Base-by-base conservation (phyloP, 2,888 invertebrate genomes). In the Eupeodes latifasciatus region DNA sequence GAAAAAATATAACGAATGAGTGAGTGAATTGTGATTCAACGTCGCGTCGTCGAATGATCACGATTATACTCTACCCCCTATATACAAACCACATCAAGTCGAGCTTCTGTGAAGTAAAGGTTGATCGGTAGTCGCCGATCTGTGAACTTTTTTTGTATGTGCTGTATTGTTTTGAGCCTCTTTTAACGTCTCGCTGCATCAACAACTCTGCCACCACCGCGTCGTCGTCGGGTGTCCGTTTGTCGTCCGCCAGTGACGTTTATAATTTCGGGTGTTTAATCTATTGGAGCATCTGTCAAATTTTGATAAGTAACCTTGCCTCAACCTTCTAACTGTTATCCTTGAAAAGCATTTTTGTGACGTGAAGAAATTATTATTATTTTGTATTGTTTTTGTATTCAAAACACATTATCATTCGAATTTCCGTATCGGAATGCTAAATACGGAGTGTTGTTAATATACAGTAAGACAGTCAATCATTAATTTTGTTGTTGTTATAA, bases 341-440 rank as follows among this genome's bases (percentile, higher is more conserved):
- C 84, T 69, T 84, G 80, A 77, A 36, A 11, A 36, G 27, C 19
- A 51, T 27, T 10, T 9, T 49, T 53, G 72, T 74, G 80, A 49
- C 67, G 79, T 81, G 76, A 81, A 71, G n/a, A 47, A 49, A 16
- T 16, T 47, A 4, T 53, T 64, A 27, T 27, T 74, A 34, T 5
- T 55, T 47, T 19, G n/a, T 53, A 19, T 66, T n/a, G 4, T 36
- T 36, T n/a, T 49, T 11, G 5, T n/a, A 66, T 47, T 53, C 49
- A 49, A 80, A 80, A 62, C 61, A 57, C 61, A 74, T 77, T 77
- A 55, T n/a, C 19, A 36, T 75, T 87, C 44, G 19, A 57, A 51
- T 59, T 81, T 81, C 71, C 81, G 59, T 59, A 61, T 69, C 69
- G 88, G 78, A 85, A 88, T 88, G 85, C 47, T 62, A 57, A 71